Evolutionary conservation across 2,888 invertebrate genomes (phyloP).

Genomic region (Ethmia dodecea): DNA sequence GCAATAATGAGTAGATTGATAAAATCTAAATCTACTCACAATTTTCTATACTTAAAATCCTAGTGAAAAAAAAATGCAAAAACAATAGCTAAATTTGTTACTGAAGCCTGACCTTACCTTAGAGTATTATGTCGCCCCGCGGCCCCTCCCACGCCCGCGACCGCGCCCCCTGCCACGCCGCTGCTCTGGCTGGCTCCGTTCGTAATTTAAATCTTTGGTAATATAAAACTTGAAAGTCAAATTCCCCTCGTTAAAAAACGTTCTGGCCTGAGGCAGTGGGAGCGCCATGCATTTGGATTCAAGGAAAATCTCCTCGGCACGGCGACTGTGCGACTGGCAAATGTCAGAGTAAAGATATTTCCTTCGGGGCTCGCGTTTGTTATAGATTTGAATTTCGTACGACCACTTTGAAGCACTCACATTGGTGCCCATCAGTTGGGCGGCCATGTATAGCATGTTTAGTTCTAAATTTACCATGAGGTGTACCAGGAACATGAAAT

Average conservation of each 20-base stretch:
- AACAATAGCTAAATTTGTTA: too few relatives aligned
- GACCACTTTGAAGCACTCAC: constrained; percentile 49
- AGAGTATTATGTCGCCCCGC: too few relatives aligned
- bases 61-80: too few relatives aligned
- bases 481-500: constrained; percentile 44
- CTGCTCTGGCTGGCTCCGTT: not conserved
- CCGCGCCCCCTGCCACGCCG: constrained; percentile 9
- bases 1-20: too few relatives aligned
- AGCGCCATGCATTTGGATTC: constrained; percentile 34
- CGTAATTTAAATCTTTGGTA: constrained; percentile 18
- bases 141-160: constrained; percentile 4
- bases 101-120: too few relatives aligned
- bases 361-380: constrained; percentile 43
- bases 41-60: too few relatives aligned
- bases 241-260: constrained; percentile 22
- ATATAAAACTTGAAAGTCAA: constrained; percentile 37
- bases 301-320: constrained; percentile 30
- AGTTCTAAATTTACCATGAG: constrained; percentile 30
- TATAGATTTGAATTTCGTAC: constrained; percentile 54
- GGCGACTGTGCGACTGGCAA: constrained; percentile 30
- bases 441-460: constrained; percentile 37
- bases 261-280: constrained; percentile 27
- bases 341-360: constrained; percentile 37
- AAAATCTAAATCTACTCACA: too few relatives aligned
- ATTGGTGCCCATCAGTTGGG: constrained; percentile 27